Percentiles rank a stretch among this genome's conserved stretches.
Conservation (phyloP, 2,888 invertebrate species). For the Tipula unca region DNA sequence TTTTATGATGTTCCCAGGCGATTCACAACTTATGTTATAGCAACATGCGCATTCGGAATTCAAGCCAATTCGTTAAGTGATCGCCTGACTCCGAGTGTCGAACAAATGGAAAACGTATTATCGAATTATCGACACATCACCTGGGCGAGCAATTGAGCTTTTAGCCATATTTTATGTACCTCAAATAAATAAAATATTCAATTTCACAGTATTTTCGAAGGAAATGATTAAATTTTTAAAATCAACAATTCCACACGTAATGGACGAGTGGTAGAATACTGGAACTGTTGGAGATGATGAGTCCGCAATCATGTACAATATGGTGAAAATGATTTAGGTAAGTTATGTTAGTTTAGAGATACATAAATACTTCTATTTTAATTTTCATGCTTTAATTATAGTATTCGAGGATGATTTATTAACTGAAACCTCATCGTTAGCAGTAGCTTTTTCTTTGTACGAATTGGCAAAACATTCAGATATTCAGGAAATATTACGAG, state of each 20-base stretch:
- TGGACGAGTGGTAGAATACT: conserved; percentile 38
- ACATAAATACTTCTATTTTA: neutral
- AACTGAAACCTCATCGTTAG: conserved; percentile 36
- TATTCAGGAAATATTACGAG: conserved; percentile 39
- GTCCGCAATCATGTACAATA: conserved; percentile 32
- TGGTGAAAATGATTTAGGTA: neutral
- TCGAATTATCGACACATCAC: conserved; percentile 30
- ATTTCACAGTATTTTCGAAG: conserved; percentile 32
- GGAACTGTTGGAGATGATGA: conserved; percentile 42
- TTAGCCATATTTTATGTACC: conserved; percentile 35
- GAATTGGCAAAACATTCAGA: conserved; percentile 33
- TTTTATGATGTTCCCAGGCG: conserved; percentile 33
- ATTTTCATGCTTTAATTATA: neutral
- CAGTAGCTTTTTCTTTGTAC: conserved; percentile 33
- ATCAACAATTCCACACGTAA: conserved; percentile 37
- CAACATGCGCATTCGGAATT: conserved; percentile 36
- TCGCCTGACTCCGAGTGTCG: conserved; percentile 35
- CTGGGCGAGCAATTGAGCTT: conserved; percentile 31
- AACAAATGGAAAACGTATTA: conserved; percentile 30
- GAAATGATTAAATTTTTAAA: conserved; percentile 37
- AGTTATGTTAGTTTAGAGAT: neutral
- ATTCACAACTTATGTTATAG: conserved; percentile 38
- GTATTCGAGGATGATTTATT: conserved; percentile 32
- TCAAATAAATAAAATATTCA: conserved; percentile 31
- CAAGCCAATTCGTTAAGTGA: conserved; percentile 35